Conservation (phyloP, 2,113 vertebrate genomes). For the Heterotis niloticus region DNA sequence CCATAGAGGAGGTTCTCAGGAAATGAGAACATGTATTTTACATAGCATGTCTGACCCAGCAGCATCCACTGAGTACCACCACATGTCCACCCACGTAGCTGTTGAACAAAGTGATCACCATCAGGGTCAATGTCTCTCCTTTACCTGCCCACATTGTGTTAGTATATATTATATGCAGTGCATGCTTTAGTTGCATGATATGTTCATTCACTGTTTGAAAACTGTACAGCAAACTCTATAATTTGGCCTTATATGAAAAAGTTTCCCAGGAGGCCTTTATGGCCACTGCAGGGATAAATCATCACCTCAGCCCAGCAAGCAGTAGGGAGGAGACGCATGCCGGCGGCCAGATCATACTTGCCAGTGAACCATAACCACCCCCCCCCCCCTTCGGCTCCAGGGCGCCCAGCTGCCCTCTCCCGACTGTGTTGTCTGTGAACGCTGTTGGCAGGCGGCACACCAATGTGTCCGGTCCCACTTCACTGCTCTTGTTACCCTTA, state of each 20-base stretch:
- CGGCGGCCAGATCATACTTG: not conserved
- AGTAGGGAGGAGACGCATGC: not conserved
- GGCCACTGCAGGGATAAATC: too few relatives aligned
- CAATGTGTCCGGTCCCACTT: not conserved
- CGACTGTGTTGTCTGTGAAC: not conserved
- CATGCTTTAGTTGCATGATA: not conserved
- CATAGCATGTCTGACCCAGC: too few relatives aligned
- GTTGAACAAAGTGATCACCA: too few relatives aligned
- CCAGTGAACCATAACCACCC: constrained; percentile 9
- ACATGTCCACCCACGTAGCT: too few relatives aligned
- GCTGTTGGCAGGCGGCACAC: not conserved
- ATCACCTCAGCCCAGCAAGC: not conserved
- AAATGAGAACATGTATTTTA: too few relatives aligned
- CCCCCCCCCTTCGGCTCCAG: not conserved
- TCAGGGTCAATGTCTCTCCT: too few relatives aligned
- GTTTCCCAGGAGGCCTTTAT: not conserved
- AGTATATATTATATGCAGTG: too few relatives aligned
- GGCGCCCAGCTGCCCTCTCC: not conserved
- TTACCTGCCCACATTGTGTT: too few relatives aligned
- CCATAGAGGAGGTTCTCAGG: too few relatives aligned
- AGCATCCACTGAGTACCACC: too few relatives aligned
- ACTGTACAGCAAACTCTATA: not conserved
- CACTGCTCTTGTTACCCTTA: not conserved
- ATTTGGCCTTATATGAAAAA: constrained; percentile 1
- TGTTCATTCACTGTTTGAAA: not conserved